A percentile compares a stretch with the other conserved stretches of the same genome.
phyloP scores from a whole-genome alignment of 2,113 vertebrate genomes.

The Isichthys henryi region DNA sequence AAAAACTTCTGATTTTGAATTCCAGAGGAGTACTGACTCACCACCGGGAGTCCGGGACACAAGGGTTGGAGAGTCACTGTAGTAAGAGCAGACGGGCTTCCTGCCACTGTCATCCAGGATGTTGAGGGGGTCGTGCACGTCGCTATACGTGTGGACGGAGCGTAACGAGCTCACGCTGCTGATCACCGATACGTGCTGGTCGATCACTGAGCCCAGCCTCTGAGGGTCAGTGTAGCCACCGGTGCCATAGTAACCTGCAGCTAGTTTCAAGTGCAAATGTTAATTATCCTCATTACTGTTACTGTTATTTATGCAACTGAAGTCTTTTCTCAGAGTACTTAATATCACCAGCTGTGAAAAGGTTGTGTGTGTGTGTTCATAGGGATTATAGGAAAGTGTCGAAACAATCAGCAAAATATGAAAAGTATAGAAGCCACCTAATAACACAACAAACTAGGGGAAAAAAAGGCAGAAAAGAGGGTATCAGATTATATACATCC shows the following conservation, averaged over 20 bases:
- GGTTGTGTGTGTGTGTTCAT: not conserved
- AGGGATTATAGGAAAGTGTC: not conserved
- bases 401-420: not conserved
- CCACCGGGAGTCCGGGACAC: conserved; percentile 58
- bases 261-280: not conserved
- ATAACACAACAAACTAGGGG: not conserved
- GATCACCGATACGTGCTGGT: conserved; percentile 95
- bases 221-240: conserved; percentile 72
- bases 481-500: not conserved
- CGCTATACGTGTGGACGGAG: conserved; percentile 67
- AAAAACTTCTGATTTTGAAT: not conserved
- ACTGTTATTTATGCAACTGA: not conserved
- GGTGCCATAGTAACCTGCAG: conserved; percentile 77
- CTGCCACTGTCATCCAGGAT: conserved; percentile 78
- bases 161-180: conserved; percentile 81
- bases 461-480: not conserved
- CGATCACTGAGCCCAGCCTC: conserved; percentile 77
- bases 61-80: conserved; percentile 58
- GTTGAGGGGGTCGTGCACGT: conserved; percentile 88
- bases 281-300: not conserved
- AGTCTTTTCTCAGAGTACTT: not conserved
- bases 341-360: not conserved
- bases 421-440: not conserved
- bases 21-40: conserved; percentile 27
- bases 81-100: conserved; percentile 68